Evolutionary conservation across 1,140 invertebrate species (phyloP).

Genomic region (Hirudo medicinalis): DNA sequence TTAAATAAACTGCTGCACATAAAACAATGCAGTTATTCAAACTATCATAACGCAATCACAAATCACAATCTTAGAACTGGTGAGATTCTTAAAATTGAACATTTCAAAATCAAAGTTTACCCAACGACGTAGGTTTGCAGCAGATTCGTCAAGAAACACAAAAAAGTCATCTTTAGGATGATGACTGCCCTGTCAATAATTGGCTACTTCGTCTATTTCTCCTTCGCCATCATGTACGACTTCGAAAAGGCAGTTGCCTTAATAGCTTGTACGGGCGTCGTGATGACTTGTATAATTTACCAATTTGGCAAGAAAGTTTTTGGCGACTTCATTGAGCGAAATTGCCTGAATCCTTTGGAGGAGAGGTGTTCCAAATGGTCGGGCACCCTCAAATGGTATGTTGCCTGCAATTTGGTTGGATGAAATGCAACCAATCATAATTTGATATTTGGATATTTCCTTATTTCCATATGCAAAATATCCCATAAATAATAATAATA

Average conservation of each 20-base stretch:
- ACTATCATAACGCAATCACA: neutral
- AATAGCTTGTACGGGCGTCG: constrained; percentile 15
- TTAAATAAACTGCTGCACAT: neutral
- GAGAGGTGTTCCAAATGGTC: constrained; percentile 5
- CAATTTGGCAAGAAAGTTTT: constrained; percentile 14
- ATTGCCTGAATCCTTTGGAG: constrained; percentile 3
- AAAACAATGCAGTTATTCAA: neutral
- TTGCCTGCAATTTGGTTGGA: neutral
- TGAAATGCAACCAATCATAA: too few relatives aligned
- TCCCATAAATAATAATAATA: too few relatives aligned
- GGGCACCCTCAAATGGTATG: constrained; percentile 16
- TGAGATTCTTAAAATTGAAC: too few relatives aligned
- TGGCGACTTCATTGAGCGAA: constrained; percentile 13
- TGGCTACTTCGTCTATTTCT: constrained; percentile 15
- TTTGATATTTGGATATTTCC: too few relatives aligned
- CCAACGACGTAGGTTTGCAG: neutral
- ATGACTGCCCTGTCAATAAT: neutral
- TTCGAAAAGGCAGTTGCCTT: constrained; percentile 7
- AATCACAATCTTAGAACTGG: too few relatives aligned
- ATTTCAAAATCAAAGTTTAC: too few relatives aligned
- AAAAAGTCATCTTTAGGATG: neutral
- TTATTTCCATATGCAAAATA: too few relatives aligned
- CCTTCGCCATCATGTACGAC: constrained; percentile 16
- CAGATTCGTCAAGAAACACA: neutral
- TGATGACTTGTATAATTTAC: constrained; percentile 17